Percentiles rank a stretch among this genome's conserved stretches.
Conservation (phyloP, 64 coral and sea anemone genomes). For the Stylophora pistillata region DNA sequence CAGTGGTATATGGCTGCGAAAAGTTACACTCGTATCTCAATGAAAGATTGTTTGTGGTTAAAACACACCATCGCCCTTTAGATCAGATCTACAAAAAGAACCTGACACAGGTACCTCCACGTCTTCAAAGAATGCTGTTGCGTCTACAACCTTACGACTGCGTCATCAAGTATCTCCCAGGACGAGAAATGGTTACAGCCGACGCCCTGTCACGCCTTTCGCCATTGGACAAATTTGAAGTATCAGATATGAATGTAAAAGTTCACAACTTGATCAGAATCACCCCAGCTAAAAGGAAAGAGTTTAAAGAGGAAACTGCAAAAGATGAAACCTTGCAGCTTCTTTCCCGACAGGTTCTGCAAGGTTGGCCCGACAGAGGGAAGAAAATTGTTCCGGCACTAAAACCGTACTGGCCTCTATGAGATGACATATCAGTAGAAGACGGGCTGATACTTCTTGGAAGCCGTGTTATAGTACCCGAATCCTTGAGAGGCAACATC, state of each 20-base stretch:
- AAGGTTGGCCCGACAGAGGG: slow-evolving; percentile 38
- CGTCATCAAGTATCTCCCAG: not conserved
- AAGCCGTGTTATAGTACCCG: slow-evolving; percentile 5
- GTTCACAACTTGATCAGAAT: slow-evolving; percentile 15
- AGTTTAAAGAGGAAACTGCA: slow-evolving; percentile 33
- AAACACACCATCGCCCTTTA: slow-evolving; percentile 38
- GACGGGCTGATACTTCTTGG: slow-evolving; percentile 7
- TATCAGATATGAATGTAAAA: slow-evolving; percentile 1
- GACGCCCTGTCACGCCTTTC: not conserved
- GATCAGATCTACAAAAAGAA: slow-evolving; percentile 19
- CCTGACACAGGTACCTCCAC: slow-evolving; percentile 16
- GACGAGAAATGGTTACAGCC: slow-evolving; percentile 28
- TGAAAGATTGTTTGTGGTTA: slow-evolving; percentile 10
- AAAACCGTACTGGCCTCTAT: slow-evolving; percentile 25
- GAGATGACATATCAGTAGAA: slow-evolving; percentile 17
- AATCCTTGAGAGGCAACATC: slow-evolving; percentile 17
- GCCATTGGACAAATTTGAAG: not conserved
- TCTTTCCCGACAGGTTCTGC: slow-evolving; percentile 7
- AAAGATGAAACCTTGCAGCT: slow-evolving; percentile 31
- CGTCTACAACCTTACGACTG: not conserved
- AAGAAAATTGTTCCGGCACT: slow-evolving; percentile 28
- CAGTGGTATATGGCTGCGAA: too few species aligned
- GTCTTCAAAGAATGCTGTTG: slow-evolving; percentile 37
- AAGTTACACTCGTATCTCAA: too few species aligned
- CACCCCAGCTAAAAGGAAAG: slow-evolving; percentile 26